Conservation (phyloP, 2,113 vertebrate species). For the Silurus meridionalis region DNA sequence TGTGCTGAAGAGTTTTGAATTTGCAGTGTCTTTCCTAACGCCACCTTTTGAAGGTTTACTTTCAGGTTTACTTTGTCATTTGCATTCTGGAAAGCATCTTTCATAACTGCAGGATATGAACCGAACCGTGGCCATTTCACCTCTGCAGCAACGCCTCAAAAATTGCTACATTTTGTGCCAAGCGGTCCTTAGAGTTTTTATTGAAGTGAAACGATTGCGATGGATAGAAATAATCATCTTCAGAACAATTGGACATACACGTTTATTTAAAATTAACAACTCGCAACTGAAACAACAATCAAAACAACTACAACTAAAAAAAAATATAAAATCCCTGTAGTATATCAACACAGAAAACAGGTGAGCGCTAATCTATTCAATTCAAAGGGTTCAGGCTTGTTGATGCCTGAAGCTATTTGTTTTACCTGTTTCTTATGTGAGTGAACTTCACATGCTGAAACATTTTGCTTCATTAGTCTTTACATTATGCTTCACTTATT, state of each 20-base stretch:
- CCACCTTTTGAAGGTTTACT: not conserved
- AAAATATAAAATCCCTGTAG: not conserved
- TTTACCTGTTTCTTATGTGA: not conserved
- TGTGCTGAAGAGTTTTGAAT: constrained; percentile 5
- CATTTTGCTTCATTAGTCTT: not conserved
- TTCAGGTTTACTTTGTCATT: not conserved
- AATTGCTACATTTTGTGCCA: not conserved
- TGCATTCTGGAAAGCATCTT: not conserved
- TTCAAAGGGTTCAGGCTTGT: not conserved
- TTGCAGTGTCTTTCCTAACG: not conserved
- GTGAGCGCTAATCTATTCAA: not conserved
- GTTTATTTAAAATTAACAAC: not conserved
- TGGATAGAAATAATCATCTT: not conserved
- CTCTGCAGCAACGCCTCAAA: not conserved
- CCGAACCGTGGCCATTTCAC: not conserved
- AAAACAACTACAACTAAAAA: not conserved
- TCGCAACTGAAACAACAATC: not conserved
- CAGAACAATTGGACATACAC: not conserved
- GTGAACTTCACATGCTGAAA: not conserved
- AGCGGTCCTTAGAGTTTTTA: not conserved
- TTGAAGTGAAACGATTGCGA: not conserved
- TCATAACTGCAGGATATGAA: not conserved
- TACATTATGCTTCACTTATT: not conserved
- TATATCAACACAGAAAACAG: not conserved
- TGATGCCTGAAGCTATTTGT: not conserved